Evolutionary conservation across 2,888 invertebrate species (phyloP).

Genomic region (Altica lythri): DNA sequence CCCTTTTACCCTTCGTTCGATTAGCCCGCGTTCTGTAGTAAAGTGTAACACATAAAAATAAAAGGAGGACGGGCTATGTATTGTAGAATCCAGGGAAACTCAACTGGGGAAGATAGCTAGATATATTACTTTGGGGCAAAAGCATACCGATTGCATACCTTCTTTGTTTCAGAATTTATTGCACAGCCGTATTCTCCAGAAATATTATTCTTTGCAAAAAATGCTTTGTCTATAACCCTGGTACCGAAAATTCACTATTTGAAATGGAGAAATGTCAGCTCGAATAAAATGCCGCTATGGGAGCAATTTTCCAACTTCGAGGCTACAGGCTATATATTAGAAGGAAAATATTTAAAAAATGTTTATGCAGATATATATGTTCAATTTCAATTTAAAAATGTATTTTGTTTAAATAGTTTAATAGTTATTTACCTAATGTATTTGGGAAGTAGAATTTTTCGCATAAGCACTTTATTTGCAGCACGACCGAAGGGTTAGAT

Average conservation of each 20-base stretch:
- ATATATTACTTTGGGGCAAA: conserved; percentile 42
- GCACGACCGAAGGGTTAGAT: too few species aligned
- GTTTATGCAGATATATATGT: neutral
- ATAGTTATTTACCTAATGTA: too few species aligned
- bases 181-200: conserved; percentile 32
- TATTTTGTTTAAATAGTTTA: too few species aligned
- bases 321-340: neutral
- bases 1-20: too few species aligned
- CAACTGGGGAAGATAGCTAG: conserved; percentile 37
- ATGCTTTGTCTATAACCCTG: conserved; percentile 26
- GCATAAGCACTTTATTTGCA: too few species aligned
- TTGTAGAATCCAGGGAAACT: conserved; percentile 29
- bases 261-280: conserved; percentile 15
- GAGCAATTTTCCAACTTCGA: conserved; percentile 11
- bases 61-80: conserved; percentile 25
- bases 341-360: neutral
- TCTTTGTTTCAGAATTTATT: conserved; percentile 46
- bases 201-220: conserved; percentile 33
- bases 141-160: conserved; percentile 44
- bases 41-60: conserved; percentile 39
- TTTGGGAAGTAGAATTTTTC: too few species aligned
- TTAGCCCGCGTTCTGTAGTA: too few species aligned
- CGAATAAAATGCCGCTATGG: conserved; percentile 3
- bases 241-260: conserved; percentile 20
- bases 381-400: too few species aligned